Percentiles rank a stretch among this genome's conserved stretches.
Evolutionary conservation across 2,113 vertebrate genomes (phyloP).

Genomic region (Ciconia stormi): DNA sequence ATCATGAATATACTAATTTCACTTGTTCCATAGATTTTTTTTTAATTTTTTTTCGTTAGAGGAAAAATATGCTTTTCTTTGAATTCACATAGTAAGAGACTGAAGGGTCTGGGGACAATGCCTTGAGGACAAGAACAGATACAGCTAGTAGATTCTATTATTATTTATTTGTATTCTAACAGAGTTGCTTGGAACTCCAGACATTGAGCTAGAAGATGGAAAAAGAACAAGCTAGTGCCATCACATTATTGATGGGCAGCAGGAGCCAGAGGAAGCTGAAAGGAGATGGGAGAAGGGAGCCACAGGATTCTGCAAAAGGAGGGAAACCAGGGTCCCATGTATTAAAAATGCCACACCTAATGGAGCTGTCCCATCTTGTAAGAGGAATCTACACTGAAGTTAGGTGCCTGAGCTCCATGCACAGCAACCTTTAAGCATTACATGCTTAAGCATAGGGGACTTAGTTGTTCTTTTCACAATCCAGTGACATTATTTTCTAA

Average conservation of each 20-base stretch:
- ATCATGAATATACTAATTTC: neutral
- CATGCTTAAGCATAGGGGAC: neutral
- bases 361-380: neutral
- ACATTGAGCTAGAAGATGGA: neutral
- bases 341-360: neutral
- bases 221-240: neutral
- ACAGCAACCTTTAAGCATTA: neutral
- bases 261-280: neutral
- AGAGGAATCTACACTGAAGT: neutral
- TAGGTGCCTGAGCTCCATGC: neutral
- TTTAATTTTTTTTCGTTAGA: neutral
- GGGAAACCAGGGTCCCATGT: neutral
- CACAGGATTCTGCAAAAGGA: neutral
- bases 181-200: neutral
- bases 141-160: neutral
- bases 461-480: neutral
- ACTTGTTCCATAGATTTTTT: neutral
- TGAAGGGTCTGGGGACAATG: neutral
- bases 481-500: neutral
- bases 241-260: neutral
- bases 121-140: neutral
- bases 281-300: neutral
- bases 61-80: neutral
- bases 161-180: neutral
- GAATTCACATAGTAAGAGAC: neutral